Evolutionary conservation across 2,888 invertebrate genomes (phyloP), one percentile per base, ranked within the genome.

Genomic region (Diogma glabrata): DNA sequence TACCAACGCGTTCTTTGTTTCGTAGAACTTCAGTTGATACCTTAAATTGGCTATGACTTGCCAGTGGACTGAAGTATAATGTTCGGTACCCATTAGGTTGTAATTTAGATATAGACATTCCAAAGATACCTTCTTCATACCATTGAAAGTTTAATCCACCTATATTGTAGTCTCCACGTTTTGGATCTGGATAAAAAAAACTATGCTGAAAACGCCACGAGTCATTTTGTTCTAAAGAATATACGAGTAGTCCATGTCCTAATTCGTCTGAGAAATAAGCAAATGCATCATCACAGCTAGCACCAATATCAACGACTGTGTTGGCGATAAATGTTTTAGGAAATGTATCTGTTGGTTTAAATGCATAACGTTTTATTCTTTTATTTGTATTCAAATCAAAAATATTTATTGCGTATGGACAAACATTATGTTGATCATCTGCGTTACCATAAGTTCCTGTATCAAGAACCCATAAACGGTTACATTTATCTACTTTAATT

Each of bases 101-200:
- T 4, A 75, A 63, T 0, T 87, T 81, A 0, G 86, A 81, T 2
- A 87, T 64, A 1, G 84, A 76, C 67, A 87, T 79, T 2, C 88
- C 87, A 57, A 88, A 87, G 54, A 87, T 81, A 10, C 86, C 87
- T 69, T 87, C 89, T 57, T 80, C 79, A 19, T 79, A 79, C 89
- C 89, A 90, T 65, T 88, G 87, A 75, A 87, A 88, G 64, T 87
- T 87, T 10, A 88, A 68, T 0, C 87, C 87, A 5, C 79, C 86
- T 54, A 87, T 79, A 61, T 83, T 85, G 65, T 81, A 87, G 61
- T 87, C 85, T 7, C 87, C 86, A 14, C 77, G 74, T 4, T 88
- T 68, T 0, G 89, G 89, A 65, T 89, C 88, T 0, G 88, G 87
- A 72, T 82, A 77, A 70, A 89, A 88, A 65, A 75, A 88, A 56